These are phyloP conservation scores for Drosophila histrio DNA, from an alignment of 2,888 invertebrate species.

Conservation along the genomic window DNA sequence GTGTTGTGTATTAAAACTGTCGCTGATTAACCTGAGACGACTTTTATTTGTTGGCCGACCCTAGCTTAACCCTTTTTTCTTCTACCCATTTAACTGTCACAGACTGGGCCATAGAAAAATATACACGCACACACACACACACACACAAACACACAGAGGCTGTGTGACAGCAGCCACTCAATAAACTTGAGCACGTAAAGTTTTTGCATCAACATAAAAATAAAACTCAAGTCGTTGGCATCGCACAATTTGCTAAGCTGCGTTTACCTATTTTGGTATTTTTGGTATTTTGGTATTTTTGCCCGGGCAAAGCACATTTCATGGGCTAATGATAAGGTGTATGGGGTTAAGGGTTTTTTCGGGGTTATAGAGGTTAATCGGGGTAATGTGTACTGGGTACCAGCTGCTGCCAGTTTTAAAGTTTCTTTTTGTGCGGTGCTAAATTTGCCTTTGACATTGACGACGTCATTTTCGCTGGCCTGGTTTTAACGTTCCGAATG, in stretches of 20 bases:
- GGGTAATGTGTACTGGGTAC: slow-evolving; percentile 16
- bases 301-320: neutral
- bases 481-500: slow-evolving; percentile 20
- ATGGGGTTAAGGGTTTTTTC: neutral
- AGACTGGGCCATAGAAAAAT: slow-evolving; percentile 9
- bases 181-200: slow-evolving; percentile 68
- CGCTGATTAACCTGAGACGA: slow-evolving; percentile 40
- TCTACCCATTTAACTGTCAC: slow-evolving; percentile 42
- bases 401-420: slow-evolving; percentile 49
- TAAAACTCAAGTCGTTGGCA: slow-evolving; percentile 65
- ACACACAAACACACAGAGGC: slow-evolving; percentile 1
- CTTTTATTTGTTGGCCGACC: slow-evolving; percentile 27
- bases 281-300: slow-evolving; percentile 28
- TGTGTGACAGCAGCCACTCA: slow-evolving; percentile 54
- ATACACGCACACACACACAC: slow-evolving; percentile 5
- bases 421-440: slow-evolving; percentile 25
- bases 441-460: slow-evolving; percentile 52
- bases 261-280: slow-evolving; percentile 54
- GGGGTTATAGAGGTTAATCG: neutral
- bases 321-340: slow-evolving; percentile 10
- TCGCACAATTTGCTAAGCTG: slow-evolving; percentile 66
- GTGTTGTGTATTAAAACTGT: slow-evolving; percentile 27
- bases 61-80: slow-evolving; percentile 29
- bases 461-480: slow-evolving; percentile 31
- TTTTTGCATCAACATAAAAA: slow-evolving; percentile 70